Percentiles rank a stretch among this genome's conserved stretches.
phyloP scores from a whole-genome alignment of 2,113 vertebrate species.

The Cheirogaleus medius region DNA sequence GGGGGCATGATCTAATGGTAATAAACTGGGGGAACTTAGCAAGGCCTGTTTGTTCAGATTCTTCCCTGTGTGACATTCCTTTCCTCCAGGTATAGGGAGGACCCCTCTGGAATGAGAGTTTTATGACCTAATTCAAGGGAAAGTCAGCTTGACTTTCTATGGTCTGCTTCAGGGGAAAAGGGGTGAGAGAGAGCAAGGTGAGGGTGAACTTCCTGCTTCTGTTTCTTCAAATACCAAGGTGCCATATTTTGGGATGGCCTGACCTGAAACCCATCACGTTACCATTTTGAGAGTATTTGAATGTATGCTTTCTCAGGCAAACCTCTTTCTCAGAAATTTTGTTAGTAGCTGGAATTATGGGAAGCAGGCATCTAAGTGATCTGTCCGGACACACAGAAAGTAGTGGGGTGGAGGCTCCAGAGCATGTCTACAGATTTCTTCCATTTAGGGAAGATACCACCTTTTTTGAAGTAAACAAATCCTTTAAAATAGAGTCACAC shows the following conservation, averaged over 20 bases:
- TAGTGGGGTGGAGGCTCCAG: neutral
- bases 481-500: neutral
- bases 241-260: neutral
- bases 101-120: neutral
- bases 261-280: neutral
- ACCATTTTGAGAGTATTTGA: neutral
- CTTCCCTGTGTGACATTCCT: neutral
- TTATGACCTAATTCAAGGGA: neutral
- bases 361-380: neutral
- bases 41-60: neutral
- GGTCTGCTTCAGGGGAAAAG: neutral
- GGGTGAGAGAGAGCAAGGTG: neutral
- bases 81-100: neutral
- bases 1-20: neutral
- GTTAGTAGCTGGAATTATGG: neutral
- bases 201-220: neutral
- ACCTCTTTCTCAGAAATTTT: neutral
- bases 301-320: neutral
- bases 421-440: neutral
- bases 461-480: neutral
- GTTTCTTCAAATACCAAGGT: neutral
- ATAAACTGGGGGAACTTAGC: neutral
- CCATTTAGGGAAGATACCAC: neutral
- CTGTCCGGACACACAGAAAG: neutral
- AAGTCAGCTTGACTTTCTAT: neutral